Evolutionary conservation across 2,888 invertebrate species (phyloP).

Genomic region (Cotesia congregata): DNA sequence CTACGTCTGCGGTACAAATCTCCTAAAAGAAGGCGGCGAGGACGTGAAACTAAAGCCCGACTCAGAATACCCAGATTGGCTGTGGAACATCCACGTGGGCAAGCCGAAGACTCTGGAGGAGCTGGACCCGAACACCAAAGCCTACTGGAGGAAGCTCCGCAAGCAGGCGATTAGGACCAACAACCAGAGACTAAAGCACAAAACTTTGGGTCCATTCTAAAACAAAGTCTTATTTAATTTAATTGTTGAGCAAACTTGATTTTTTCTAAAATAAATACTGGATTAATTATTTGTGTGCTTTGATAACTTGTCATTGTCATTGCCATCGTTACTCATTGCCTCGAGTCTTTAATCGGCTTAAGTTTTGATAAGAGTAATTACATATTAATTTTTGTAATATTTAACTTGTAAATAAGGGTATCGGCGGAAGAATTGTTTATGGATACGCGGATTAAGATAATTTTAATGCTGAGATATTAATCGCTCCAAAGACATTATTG

Average conservation of each 20-base stretch:
- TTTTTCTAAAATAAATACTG: not conserved
- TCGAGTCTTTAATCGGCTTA: not conserved
- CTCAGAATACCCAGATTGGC: conserved; percentile 92
- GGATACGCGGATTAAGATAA: conserved; percentile 42
- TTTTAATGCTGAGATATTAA: conserved; percentile 34
- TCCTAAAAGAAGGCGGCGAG: conserved; percentile 83
- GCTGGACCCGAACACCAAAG: conserved; percentile 82
- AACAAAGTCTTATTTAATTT: no score
- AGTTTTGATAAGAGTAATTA: not conserved
- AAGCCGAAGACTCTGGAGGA: conserved; percentile 78
- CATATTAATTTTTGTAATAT: not conserved
- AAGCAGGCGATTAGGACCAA: conserved; percentile 71
- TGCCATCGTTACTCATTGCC: not conserved
- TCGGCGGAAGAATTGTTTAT: conserved; percentile 26
- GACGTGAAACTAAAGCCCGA: conserved; percentile 84
- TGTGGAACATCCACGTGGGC: conserved; percentile 81
- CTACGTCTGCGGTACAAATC: conserved; percentile 89
- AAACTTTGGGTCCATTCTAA: no score
- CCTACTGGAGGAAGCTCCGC: conserved; percentile 86
- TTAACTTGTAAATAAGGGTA: conserved; percentile 9
- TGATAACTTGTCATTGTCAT: no score
- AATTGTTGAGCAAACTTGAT: no score
- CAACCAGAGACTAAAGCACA: no score
- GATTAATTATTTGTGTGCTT: not conserved
- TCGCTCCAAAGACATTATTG: no score